Base-by-base conservation (phyloP, 2,113 vertebrate species). In the Elachura formosa region DNA sequence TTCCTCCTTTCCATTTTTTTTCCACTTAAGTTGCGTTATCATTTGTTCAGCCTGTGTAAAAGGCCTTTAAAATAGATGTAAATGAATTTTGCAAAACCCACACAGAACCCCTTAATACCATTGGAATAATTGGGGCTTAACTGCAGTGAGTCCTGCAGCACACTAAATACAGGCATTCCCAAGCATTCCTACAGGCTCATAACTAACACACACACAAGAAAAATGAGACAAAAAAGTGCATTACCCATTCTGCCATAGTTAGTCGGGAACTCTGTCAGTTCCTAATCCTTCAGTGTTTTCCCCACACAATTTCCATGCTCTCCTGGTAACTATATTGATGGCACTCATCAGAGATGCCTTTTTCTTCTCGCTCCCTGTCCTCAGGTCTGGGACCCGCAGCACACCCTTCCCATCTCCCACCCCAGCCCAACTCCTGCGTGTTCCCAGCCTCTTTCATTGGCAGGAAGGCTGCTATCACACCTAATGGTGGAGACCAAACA, bases 41-140 rank as follows among this genome's bases (percentile, higher is more conserved):
- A n/a, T 86, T 93, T 77, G 55, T 49, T 93, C 33, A 91, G 67
- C 22, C 38, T 83, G 66, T 89, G 78, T 71, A 85, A 72, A 93
- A 75, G 49, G 63, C 41, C 71, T 34, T 89, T 71, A 55, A 93
- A 95, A 46, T 69, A 83, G 59, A 74, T 71, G 51, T 55, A 94
- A 94, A 93, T 93, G 67, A 94, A 93, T 95, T 94, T 87, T 93
- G 43, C 86, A 94, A 92, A 96, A 92, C 38, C 43, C 94, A 92
- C 92, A 62, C 24, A 92, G 90, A 83, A 88, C 68, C 64, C 82
- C 49, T 90, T 94, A 93, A 94, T 88, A 86, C 83, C 68, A 31
- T 8, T 87, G 84, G 72, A 94, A 71, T 88, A 96, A 93, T 3
- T 74, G 41, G 26, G 63, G 34, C 36, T 96, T 90, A 90, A 67